Evolutionary conservation across 1,140 invertebrate species (phyloP).

Genomic region (Pteromalus puparum): DNA sequence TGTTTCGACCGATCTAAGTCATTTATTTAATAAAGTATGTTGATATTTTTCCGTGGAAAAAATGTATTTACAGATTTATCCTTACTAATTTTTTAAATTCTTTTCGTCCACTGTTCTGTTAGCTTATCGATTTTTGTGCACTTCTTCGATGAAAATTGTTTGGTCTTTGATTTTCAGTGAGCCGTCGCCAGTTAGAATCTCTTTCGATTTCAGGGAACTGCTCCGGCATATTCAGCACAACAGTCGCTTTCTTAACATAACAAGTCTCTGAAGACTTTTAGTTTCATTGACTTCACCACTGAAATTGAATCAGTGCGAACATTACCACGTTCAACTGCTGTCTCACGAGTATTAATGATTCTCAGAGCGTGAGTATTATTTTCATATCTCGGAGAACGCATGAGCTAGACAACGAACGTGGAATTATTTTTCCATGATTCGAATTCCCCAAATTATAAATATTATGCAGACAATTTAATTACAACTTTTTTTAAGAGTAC

Average conservation of each 20-base stretch:
- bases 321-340: neutral
- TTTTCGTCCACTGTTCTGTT: neutral
- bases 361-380: neutral
- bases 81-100: neutral
- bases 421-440: conserved; percentile 8
- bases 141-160: conserved; percentile 15
- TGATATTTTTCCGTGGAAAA: conserved; percentile 19
- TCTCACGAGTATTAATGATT: neutral
- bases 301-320: conserved; percentile 11
- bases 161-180: conserved; percentile 8
- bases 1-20: conserved; percentile 5
- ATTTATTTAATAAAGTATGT: conserved; percentile 20
- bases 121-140: conserved; percentile 13
- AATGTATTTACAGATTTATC: conserved; percentile 42
- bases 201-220: conserved; percentile 1
- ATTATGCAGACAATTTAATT: conserved; percentile 17
- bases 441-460: conserved; percentile 8
- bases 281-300: conserved; percentile 19
- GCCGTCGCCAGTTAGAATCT: neutral
- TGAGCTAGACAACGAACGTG: neutral
- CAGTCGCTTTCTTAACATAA: neutral
- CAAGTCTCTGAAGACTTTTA: conserved; percentile 6
- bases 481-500: neutral
- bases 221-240: neutral
- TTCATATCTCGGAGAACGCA: neutral